Evolutionary conservation across 30 jellyfish, hydroid and myxozoan genomes (phyloP).

Genomic region (Haliclystus octoradiatus): DNA sequence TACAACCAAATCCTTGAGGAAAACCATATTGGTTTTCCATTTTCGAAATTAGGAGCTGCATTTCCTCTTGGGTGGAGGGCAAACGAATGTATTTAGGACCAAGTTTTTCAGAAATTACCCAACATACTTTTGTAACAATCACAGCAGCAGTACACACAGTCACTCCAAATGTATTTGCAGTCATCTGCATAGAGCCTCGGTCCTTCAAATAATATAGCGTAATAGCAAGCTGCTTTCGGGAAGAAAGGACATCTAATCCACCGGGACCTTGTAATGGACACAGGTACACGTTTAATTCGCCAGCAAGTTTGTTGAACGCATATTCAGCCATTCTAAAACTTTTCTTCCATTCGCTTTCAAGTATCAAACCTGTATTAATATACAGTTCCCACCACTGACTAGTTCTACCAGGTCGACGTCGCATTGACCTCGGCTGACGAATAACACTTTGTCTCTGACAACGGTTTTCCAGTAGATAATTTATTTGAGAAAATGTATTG

Average conservation of each 20-base stretch:
- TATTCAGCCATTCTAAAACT: no score
- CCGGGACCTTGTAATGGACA: no score
- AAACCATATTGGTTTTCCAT: slow-evolving; percentile 39
- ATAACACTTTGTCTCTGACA: no score
- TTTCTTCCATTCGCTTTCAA: no score
- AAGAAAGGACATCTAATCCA: no score
- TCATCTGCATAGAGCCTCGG: slow-evolving; percentile 34
- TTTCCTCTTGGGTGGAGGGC: slow-evolving; percentile 30
- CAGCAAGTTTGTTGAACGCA: no score
- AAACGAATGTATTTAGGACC: slow-evolving; percentile 16
- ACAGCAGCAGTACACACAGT: slow-evolving; percentile 27
- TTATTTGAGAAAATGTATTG: no score
- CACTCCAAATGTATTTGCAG: slow-evolving; percentile 27
- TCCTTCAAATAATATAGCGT: slow-evolving; percentile 27
- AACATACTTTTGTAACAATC: slow-evolving; percentile 14
- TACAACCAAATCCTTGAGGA: slow-evolving; percentile 67
- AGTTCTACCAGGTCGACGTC: no score
- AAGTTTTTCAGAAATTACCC: slow-evolving; percentile 4
- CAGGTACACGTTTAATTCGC: no score
- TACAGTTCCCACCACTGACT: background rate
- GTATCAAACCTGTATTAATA: background rate
- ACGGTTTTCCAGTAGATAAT: no score
- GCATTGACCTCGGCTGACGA: no score
- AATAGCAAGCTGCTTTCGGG: slow-evolving; percentile 11
- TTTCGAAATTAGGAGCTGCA: slow-evolving; percentile 5